Evolutionary conservation across 2,888 invertebrate species (phyloP).

Genomic region (Polylopha cassiicola): DNA sequence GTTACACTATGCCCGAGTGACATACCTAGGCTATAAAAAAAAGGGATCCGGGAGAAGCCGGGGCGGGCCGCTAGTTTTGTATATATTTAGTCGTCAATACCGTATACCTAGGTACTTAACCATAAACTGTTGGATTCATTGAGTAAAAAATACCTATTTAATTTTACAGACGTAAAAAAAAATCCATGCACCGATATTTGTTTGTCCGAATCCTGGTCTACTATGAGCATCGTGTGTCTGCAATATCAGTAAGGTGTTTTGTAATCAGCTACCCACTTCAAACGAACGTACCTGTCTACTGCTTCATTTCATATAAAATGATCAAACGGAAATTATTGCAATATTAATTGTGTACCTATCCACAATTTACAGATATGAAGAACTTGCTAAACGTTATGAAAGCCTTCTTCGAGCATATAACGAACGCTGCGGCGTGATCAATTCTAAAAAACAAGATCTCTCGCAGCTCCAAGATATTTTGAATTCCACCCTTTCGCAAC

Average conservation of each 20-base stretch:
- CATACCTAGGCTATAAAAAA: too few species aligned
- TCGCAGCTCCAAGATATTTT: constrained; percentile 36
- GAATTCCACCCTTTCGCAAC: constrained; percentile 37
- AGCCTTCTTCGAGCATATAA: constrained; percentile 49
- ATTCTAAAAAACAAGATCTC: constrained; percentile 39
- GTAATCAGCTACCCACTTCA: too few species aligned
- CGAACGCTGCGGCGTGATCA: constrained; percentile 40
- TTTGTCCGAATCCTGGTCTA: constrained; percentile 64
- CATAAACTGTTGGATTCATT: too few species aligned
- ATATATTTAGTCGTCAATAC: too few species aligned
- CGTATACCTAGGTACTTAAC: too few species aligned
- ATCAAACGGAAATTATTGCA: too few species aligned
- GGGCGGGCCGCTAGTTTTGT: too few species aligned
- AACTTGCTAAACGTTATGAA: constrained; percentile 56
- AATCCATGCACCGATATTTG: constrained; percentile 40
- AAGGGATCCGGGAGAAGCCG: too few species aligned
- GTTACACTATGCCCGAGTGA: too few species aligned
- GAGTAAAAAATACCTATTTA: too few species aligned
- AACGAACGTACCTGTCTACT: too few species aligned
- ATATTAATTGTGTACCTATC: not conserved
- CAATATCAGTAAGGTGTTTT: constrained; percentile 71
- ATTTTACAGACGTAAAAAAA: constrained; percentile 30
- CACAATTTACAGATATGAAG: constrained; percentile 49
- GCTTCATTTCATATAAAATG: too few species aligned
- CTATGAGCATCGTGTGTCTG: constrained; percentile 73